Base-by-base conservation (phyloP, 92 coral and sea anemone genomes). In the Porites rus region DNA sequence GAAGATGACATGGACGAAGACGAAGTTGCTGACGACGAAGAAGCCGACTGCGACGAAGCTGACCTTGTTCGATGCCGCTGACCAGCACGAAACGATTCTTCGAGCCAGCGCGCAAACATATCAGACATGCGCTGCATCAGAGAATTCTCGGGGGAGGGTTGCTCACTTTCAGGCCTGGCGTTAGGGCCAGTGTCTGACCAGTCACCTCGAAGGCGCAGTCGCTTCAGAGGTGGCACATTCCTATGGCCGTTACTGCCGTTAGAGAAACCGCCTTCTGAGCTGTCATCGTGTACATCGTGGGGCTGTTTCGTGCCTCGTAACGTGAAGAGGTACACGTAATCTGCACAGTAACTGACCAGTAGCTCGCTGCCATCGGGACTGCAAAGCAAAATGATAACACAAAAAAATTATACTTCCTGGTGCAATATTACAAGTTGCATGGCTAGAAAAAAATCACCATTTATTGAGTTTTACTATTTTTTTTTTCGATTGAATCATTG, bases 121-220 rank as follows among this genome's bases (percentile, higher is more conserved):
- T 96, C 99, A 12, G 98, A 95, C 98, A 97, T 93, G 91, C 98
- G 97, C 83, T 97, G 99, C 92, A 95, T 93, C 6, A 95, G 89
- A 17, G 89, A 93, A 75, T 88, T 93, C 63, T 97, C 99, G 10
- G 90, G 89, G 54, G 92, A 94, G 58, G 96, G 83, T 65, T 92
- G 96, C 83, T 97, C 99, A 38, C 98, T 93, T 76, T 97, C 99
- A 66, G 99, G 99, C 83, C 98, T 92, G 46, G 99, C 98, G 79
- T 97, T 95, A 8, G 99, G 99, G 25, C 99, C 99, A 17, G 99
- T 97, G 89, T 97, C 99, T 53, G 98, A 94, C 98, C 98, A 97
- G 91, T 97, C 99, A 8, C 99, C 99, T 53, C 99, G 93, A 82
- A 97, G 92, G 58, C 99, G 95, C 38, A 97, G 84, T 14, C 99